Base-by-base conservation (phyloP, 92 coral and sea anemone genomes). In the Isaurus tuberculatus region DNA sequence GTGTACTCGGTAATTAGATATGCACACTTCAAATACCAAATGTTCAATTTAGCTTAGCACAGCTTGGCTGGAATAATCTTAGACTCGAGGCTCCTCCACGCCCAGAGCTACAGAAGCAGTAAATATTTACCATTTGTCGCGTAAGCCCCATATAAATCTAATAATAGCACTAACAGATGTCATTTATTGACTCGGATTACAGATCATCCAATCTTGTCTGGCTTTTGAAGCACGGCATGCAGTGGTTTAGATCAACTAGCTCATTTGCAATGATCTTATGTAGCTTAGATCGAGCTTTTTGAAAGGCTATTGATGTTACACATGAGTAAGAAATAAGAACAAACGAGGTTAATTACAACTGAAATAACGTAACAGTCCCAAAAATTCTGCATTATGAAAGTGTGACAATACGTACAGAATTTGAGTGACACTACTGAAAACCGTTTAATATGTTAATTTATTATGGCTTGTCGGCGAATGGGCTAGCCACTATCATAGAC, bases 11-110 rank as follows among this genome's bases (percentile, higher is more conserved):
- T 72, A 72, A 72, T 72, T 72, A 72, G 58, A 8, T 72, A 72
- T 77, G 82, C 82, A 77, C 82, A 58, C 82, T 57, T 77, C 1
- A 77, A 58, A 77, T 77, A 19, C 82, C 82, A 20, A 34, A 58
- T 55, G 49, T 34, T 16, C 20, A 31, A 77, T 26, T 51, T 16
- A 0, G 16, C 58, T 13, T 6, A 55, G 63, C 63, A 26, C 63
- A 55, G 26, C 27, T 40, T 17, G 29, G 34, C 46, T 58, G 36
- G 70, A 67, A 77, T 17, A 77, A 77, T 57, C 64, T 57, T 65
- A 32, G 66, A 31, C 53, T 6, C 26, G 68, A 77, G 55, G 32
- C 78, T 72, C n/a, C 58, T 77, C 82, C 82, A 77, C 82, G 82
- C 82, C 82, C 70, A 20, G 55, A 58, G 69, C 82, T 55, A 57